Conservation (phyloP, 2,797 vertebrate genomes). For the Bovichtus variegatus region DNA sequence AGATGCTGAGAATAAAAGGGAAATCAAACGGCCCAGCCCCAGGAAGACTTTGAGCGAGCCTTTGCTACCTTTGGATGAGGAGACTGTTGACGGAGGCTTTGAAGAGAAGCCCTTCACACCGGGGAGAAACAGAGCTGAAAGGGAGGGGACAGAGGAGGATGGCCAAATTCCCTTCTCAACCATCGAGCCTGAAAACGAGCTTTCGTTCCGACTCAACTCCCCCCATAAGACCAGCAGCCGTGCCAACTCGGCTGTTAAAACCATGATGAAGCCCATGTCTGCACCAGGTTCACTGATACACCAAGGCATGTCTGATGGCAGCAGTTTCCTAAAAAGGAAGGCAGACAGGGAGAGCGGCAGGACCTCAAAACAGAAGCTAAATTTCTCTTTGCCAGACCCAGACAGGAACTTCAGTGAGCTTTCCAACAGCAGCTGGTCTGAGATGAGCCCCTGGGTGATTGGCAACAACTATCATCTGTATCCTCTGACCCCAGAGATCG, state of each 20-base stretch:
- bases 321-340: conserved; percentile 82
- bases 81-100: conserved; percentile 94
- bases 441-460: conserved; percentile 99
- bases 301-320: conserved; percentile 73
- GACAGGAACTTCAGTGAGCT: conserved; percentile 94
- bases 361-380: conserved; percentile 93
- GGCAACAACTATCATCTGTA: conserved; percentile 97
- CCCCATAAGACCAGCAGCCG: conserved; percentile 88
- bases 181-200: conserved; percentile 75
- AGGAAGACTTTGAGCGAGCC: conserved; percentile 89
- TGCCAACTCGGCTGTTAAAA: conserved; percentile 87
- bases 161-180: conserved; percentile 78
- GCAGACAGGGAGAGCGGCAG: conserved; percentile 89
- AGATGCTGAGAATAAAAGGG: conserved; percentile 89
- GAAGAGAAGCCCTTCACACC: conserved; percentile 87
- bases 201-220: conserved; percentile 88
- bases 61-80: conserved; percentile 93
- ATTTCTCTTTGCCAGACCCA: conserved; percentile 91
- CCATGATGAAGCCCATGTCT: conserved; percentile 85
- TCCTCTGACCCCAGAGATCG: conserved; percentile 95
- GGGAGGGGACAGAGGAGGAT: conserved; percentile 81
- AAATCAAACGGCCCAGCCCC: conserved; percentile 92
- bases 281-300: conserved; percentile 73
- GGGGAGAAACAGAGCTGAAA: conserved; percentile 80
- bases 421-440: conserved; percentile 99